Evolutionary conservation across 2,797 vertebrate species (phyloP).

Genomic region (Apodemus agrarius): DNA sequence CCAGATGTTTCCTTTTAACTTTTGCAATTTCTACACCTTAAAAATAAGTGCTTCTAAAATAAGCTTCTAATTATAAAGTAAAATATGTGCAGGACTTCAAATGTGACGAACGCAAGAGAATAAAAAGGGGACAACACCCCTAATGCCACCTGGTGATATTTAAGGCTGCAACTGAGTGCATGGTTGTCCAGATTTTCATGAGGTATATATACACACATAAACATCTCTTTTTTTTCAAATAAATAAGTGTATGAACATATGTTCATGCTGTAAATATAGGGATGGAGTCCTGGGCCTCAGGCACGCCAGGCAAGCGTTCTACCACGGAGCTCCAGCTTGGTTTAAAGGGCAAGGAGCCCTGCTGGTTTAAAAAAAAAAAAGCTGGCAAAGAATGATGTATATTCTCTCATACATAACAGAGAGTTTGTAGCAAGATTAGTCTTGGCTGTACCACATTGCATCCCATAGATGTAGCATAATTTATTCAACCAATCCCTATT

Average conservation of each 20-base stretch:
- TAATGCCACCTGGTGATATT: neutral
- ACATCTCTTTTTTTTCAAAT: neutral
- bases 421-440: constrained; percentile 16
- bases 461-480: neutral
- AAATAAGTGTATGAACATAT: neutral
- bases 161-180: neutral
- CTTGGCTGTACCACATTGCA: neutral
- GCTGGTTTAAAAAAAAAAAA: neutral
- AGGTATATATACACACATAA: neutral
- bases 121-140: neutral
- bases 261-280: neutral
- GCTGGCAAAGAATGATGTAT: neutral
- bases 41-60: neutral
- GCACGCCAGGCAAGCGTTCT: neutral
- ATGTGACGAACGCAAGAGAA: neutral
- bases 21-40: constrained; percentile 6
- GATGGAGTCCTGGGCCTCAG: neutral
- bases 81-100: constrained; percentile 3
- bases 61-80: constrained; percentile 40
- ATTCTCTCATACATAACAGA: neutral
- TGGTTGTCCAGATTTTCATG: neutral
- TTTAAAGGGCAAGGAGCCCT: too few species aligned
- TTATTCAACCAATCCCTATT: neutral
- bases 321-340: neutral
- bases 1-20: neutral